These are phyloP conservation scores for Cephalopterus ornatus DNA, from an alignment of 2,113 vertebrate genomes.

Conservation along the genomic window DNA sequence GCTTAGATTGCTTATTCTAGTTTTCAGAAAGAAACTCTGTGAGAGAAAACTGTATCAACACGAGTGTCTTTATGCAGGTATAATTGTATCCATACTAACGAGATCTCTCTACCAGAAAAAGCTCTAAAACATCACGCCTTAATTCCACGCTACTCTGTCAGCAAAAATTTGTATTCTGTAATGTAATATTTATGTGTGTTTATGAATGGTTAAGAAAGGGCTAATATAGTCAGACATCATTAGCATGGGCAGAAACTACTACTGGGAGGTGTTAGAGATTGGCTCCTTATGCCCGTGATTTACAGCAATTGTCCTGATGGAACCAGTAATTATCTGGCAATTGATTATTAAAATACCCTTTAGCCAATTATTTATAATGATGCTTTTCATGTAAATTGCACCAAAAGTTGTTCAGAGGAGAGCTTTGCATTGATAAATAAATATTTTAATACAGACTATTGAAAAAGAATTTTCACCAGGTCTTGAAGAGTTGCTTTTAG, in stretches of 20 bases:
- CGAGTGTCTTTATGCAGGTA: neutral
- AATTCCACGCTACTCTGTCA: neutral
- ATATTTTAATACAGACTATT: neutral
- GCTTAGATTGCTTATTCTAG: neutral
- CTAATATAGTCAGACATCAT: constrained; percentile 16
- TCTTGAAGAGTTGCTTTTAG: neutral
- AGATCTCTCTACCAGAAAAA: neutral
- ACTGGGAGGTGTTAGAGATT: neutral
- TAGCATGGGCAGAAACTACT: neutral
- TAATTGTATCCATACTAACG: neutral
- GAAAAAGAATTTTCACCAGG: neutral
- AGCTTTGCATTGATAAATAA: neutral
- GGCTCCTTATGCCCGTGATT: neutral
- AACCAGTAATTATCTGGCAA: constrained; percentile 33
- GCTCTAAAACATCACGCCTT: neutral
- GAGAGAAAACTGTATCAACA: neutral
- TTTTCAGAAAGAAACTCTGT: neutral
- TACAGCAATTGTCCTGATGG: constrained; percentile 28
- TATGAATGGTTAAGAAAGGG: constrained; percentile 36
- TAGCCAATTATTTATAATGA: constrained; percentile 21
- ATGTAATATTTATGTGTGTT: constrained; percentile 37
- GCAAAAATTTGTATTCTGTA: neutral
- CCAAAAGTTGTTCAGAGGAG: neutral
- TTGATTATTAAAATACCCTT: constrained; percentile 28
- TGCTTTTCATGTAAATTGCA: neutral